Conservation (phyloP, 2,797 vertebrate species). For the Uromys caudimaculatus region DNA sequence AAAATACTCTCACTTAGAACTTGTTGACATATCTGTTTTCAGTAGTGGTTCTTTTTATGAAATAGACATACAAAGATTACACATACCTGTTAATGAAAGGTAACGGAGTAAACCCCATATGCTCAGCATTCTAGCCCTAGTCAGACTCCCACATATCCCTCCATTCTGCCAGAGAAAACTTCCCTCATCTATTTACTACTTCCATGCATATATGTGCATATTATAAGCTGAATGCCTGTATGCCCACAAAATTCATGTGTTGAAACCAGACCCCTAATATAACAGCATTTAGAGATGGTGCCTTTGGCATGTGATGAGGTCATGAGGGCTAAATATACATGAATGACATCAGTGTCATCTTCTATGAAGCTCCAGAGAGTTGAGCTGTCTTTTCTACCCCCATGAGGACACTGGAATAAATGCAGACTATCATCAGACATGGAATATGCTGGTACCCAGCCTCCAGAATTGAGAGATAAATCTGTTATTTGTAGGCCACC, state of each 20-base stretch:
- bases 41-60: not conserved
- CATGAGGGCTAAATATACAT: not conserved
- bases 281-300: not conserved
- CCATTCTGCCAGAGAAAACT: not conserved
- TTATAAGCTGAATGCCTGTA: not conserved
- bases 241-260: not conserved
- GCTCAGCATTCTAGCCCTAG: not conserved
- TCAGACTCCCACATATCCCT: not conserved
- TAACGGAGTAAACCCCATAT: not conserved
- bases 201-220: not conserved
- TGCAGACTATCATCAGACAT: not conserved
- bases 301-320: not conserved
- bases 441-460: not conserved
- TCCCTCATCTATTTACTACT: not conserved
- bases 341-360: not conserved
- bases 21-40: not conserved
- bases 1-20: constrained; percentile 30
- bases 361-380: not conserved
- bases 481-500: not conserved
- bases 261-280: not conserved
- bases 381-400: not conserved
- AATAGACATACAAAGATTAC: not conserved
- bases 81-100: not conserved
- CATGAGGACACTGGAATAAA: not conserved
- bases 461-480: not conserved